Percentiles rank a stretch among this genome's conserved stretches.
Evolutionary conservation across 2,113 vertebrate genomes (phyloP).

Genomic region (Eolophus roseicapilla): DNA sequence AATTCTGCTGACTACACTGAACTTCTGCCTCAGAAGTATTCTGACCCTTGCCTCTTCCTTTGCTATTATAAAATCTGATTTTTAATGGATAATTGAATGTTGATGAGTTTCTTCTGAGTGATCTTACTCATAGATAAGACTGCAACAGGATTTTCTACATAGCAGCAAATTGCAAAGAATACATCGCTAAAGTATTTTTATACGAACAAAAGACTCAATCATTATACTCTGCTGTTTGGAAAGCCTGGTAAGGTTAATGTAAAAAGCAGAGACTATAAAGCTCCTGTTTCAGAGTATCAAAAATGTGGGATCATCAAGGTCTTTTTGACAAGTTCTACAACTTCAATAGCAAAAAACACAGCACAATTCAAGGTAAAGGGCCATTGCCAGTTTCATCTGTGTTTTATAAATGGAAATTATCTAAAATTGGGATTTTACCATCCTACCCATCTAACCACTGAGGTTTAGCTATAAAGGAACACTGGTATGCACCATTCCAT

Average conservation of each 20-base stretch:
- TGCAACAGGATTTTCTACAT: background rate
- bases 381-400: background rate
- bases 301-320: background rate
- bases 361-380: background rate
- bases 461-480: background rate
- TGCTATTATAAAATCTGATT: background rate
- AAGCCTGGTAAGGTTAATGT: background rate
- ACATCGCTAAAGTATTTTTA: background rate
- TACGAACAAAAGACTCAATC: background rate
- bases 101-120: background rate
- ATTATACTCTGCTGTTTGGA: background rate
- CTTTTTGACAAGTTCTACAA: background rate
- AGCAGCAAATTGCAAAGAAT: background rate
- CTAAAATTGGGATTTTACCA: background rate
- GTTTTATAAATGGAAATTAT: background rate
- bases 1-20: background rate
- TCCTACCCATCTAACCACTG: background rate
- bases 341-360: background rate
- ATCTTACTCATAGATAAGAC: background rate
- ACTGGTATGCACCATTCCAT: background rate
- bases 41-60: background rate
- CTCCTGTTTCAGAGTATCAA: background rate
- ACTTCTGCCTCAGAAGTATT: background rate
- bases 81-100: background rate
- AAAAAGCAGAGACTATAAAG: background rate